Conservation (phyloP, 1,140 invertebrate species). For the Myzus persicae region DNA sequence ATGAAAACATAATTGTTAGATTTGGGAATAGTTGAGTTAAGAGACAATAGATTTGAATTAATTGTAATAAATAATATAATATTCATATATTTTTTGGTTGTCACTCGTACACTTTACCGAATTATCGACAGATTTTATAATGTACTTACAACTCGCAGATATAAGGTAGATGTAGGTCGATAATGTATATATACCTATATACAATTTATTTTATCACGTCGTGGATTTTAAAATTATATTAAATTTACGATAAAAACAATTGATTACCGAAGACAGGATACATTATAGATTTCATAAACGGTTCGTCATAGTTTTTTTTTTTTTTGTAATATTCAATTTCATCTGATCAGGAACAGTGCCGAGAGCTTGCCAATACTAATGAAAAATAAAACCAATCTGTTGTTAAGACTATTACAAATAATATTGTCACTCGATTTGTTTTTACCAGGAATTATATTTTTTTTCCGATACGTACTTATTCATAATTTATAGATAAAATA, state of each 20-base stretch:
- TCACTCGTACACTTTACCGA: neutral
- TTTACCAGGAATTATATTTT: neutral
- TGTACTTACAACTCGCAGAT: neutral
- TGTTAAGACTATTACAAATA: neutral
- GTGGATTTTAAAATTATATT: neutral
- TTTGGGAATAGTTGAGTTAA: no score
- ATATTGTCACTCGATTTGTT: neutral
- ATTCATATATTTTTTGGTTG: no score
- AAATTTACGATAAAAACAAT: neutral
- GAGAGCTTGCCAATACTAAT: neutral
- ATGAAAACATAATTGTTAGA: no score
- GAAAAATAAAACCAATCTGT: neutral
- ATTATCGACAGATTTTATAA: neutral
- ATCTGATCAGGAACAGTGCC: neutral
- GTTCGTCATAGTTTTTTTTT: neutral
- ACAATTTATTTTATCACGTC: neutral
- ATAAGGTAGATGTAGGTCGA: no score
- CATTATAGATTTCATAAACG: neutral
- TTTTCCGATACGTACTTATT: neutral
- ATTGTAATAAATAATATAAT: no score
- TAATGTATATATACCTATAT: no score
- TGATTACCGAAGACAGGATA: neutral
- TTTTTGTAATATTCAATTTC: neutral
- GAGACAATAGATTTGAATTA: no score
- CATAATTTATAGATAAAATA: neutral